Evolutionary conservation across 2,797 vertebrate species (phyloP).

Genomic region (Iguana delicatissima): DNA sequence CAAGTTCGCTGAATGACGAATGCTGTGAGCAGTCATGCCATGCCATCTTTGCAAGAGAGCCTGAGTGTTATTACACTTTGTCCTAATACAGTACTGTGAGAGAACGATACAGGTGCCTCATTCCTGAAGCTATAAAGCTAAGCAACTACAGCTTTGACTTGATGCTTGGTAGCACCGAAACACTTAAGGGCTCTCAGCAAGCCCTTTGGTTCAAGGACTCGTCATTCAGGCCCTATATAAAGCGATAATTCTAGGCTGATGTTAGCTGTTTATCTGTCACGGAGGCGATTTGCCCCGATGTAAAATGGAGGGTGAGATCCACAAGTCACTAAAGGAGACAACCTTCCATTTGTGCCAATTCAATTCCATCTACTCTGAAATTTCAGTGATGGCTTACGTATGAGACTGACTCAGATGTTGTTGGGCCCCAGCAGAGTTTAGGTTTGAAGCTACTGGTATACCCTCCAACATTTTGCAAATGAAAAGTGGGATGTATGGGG

Average conservation of each 20-base stretch:
- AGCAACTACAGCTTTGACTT: constrained; percentile 38
- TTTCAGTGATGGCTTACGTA: background rate
- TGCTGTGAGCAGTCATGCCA: constrained; percentile 61
- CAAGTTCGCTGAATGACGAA: constrained; percentile 54
- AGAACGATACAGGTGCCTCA: constrained; percentile 52
- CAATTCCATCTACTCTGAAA: background rate
- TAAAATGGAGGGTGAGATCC: background rate
- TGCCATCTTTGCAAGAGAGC: constrained; percentile 50
- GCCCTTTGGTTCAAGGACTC: constrained; percentile 53
- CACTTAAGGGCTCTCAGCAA: constrained; percentile 52
- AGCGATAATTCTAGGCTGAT: background rate
- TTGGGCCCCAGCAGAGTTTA: no score
- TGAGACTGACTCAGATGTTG: no score
- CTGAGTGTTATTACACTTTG: constrained; percentile 63
- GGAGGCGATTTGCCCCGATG: background rate
- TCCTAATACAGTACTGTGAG: constrained; percentile 65
- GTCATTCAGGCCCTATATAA: background rate
- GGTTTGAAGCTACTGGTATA: no score
- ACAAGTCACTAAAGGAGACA: background rate
- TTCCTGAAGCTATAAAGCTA: constrained; percentile 55
- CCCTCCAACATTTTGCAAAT: no score
- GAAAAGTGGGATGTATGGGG: no score
- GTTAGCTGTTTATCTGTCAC: background rate
- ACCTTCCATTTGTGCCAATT: background rate
- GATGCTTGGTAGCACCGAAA: constrained; percentile 14